These are phyloP conservation scores for Desmodus rotundus DNA, from an alignment of 2,113 vertebrate species.

Conservation along the genomic window DNA sequence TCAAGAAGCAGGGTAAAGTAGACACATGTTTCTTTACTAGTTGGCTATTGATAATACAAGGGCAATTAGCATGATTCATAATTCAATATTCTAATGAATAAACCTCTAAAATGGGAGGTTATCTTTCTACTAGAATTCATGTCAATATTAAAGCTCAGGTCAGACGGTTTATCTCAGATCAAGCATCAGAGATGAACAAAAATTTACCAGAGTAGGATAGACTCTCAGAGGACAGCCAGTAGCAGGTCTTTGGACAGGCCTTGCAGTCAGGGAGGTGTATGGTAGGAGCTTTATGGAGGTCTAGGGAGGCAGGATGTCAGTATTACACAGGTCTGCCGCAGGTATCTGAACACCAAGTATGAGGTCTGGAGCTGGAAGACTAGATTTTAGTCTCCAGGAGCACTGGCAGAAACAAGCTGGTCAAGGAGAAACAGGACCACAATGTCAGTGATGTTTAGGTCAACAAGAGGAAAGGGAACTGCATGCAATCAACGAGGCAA, in stretches of 20 bases:
- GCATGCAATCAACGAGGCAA: background rate
- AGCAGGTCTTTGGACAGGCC: background rate
- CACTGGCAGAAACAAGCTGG: background rate
- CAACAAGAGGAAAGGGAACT: background rate
- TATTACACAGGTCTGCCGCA: background rate
- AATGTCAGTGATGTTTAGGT: background rate
- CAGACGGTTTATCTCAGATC: background rate
- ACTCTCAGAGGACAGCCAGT: background rate
- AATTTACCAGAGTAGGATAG: background rate
- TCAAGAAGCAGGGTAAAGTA: background rate
- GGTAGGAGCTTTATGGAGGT: background rate
- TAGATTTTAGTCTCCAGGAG: background rate
- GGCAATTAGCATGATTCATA: background rate
- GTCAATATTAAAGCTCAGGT: background rate
- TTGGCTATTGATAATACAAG: background rate
- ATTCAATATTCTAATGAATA: background rate
- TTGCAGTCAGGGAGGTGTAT: background rate
- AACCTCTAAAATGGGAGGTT: background rate
- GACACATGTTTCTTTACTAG: background rate
- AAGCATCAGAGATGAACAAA: background rate
- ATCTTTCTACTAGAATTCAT: background rate
- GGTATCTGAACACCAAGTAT: background rate
- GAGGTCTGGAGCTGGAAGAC: background rate
- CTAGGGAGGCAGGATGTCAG: background rate
- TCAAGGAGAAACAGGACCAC: background rate